Conservation (phyloP, 2,888 invertebrate genomes). For the Cecidostiba fungosa region DNA sequence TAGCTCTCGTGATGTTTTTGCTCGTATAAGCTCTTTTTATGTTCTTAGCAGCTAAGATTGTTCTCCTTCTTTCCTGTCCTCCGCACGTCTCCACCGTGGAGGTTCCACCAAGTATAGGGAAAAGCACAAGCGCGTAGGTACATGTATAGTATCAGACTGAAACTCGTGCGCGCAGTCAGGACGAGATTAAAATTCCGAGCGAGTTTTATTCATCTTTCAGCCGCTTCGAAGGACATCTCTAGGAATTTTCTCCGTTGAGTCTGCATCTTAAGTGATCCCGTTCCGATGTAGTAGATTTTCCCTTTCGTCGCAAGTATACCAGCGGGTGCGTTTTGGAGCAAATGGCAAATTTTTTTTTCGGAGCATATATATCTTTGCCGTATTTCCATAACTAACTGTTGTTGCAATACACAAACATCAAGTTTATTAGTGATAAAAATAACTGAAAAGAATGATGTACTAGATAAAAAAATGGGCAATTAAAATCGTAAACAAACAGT, state of each 20-base stretch:
- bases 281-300: background rate
- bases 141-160: conserved; percentile 10
- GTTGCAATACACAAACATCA: no score
- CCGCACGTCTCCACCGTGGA: background rate
- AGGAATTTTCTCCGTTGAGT: conserved; percentile 68
- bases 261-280: conserved; percentile 74
- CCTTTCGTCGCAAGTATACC: background rate
- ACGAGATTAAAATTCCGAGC: conserved; percentile 74
- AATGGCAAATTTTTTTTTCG: no score
- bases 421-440: no score
- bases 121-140: background rate
- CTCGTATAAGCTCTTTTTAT: conserved; percentile 2
- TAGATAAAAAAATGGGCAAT: no score
- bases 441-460: no score
- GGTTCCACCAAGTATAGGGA: conserved; percentile 16
- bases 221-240: conserved; percentile 68
- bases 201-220: conserved; percentile 71
- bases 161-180: conserved; percentile 44
- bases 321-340: conserved; percentile 58
- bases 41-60: background rate
- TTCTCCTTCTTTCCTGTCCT: background rate
- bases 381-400: no score
- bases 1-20: background rate
- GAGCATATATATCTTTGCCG: no score
- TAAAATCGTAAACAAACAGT: no score